Evolutionary conservation across 92 coral and sea anemone genomes (phyloP), one percentile per base, ranked within the genome.

Genomic region (Montipora capitata): DNA sequence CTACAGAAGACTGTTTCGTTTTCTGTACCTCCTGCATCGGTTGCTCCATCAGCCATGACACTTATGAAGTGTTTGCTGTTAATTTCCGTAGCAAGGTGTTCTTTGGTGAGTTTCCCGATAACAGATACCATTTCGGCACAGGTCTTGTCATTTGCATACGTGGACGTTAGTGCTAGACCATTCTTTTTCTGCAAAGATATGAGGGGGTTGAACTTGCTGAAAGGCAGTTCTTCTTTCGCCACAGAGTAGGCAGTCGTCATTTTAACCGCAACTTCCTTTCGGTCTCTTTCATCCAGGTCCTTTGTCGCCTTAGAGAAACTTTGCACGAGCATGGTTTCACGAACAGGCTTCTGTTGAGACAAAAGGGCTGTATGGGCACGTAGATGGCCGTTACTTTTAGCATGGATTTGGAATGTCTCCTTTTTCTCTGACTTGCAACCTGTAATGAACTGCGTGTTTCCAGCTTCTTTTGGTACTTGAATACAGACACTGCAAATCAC

Each of bases 401-500:
- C 88, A 44, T 84, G 88, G 40, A 38, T 74, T 78, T 73, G 88
- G 63, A 84, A 59, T 43, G 81, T 58, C 73, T 84, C 82, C 72
- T 74, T 84, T 16, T 84, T 84, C n/a, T 40, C 74, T 18, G 88
- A 84, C 14, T 45, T n/a, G 74, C 88, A 84, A 17, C 88, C 88
- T 59, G 88, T 84, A 5, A 84, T 48, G 42, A 84, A 84, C 62
- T 84, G 88, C 58, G 45, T 84, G 51, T 84, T 52, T 64, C 81
- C 88, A 40, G 70, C 80, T 68, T 39, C 73, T 35, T 67, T 18
- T 52, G 90, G 76, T 18, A 57, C 78, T 10, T 67, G 12, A 41
- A 61, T 45, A 27, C 90, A 86, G 41, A 86, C 64, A 59, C 85
- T 78, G 45, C 90, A 86, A 13, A 85, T 7, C 16, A 87, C 56